Evolutionary conservation across 1,140 invertebrate species (phyloP).

Genomic region (Dendroctonus valens): DNA sequence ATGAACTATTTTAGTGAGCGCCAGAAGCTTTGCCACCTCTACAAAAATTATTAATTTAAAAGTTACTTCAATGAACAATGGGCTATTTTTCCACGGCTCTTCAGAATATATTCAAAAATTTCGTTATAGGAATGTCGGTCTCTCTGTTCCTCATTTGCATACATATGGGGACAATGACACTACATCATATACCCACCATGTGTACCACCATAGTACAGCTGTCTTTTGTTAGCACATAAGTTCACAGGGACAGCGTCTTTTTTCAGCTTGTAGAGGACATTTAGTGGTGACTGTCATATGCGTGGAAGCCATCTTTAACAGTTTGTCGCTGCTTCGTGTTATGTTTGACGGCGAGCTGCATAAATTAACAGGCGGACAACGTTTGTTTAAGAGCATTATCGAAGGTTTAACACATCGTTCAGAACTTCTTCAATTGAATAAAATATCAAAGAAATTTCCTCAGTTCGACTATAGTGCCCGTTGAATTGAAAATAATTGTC

Average conservation of each 20-base stretch:
- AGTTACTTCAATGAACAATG: too few relatives aligned
- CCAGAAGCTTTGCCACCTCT: too few relatives aligned
- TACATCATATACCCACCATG: constrained; percentile 25
- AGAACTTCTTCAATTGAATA: not conserved
- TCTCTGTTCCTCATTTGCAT: constrained; percentile 24
- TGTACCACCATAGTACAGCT: constrained; percentile 7
- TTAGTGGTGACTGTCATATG: constrained; percentile 18
- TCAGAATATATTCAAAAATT: constrained; percentile 13
- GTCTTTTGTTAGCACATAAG: constrained; percentile 12
- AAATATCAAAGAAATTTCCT: too few relatives aligned
- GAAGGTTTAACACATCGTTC: not conserved
- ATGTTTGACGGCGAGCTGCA: not conserved
- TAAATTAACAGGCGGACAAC: not conserved
- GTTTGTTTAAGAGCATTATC: not conserved
- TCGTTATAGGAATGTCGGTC: constrained; percentile 16
- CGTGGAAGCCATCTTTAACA: constrained; percentile 19
- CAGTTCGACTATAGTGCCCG: too few relatives aligned
- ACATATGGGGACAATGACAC: constrained; percentile 28
- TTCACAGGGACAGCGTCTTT: not conserved
- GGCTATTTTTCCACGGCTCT: not conserved
- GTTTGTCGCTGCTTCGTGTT: constrained; percentile 18
- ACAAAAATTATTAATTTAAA: too few relatives aligned
- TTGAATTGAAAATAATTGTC: too few relatives aligned
- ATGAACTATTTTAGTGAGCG: too few relatives aligned
- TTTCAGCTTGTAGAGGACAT: not conserved